A percentile compares a stretch with the other conserved stretches of the same genome.
Conservation (phyloP, 2,888 invertebrate species). For the Epirrhoe alternata region DNA sequence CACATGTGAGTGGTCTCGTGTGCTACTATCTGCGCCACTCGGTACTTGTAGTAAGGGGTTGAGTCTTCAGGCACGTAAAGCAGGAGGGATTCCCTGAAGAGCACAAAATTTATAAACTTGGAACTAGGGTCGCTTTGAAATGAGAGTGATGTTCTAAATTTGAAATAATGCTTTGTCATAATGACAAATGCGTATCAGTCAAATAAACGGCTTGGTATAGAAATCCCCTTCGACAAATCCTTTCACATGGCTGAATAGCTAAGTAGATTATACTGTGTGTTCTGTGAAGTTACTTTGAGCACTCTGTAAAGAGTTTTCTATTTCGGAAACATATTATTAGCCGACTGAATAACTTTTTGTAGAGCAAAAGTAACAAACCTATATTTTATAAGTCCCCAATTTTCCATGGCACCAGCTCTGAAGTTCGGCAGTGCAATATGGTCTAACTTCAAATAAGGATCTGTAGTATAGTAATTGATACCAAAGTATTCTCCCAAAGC, state of each 20-base stretch:
- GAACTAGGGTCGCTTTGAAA: neutral
- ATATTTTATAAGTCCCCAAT: constrained; percentile 95
- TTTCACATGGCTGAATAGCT: too few species aligned
- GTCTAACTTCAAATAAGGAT: constrained; percentile 90
- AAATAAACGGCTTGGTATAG: too few species aligned
- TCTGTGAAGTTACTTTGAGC: too few species aligned
- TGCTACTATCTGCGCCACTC: constrained; percentile 85
- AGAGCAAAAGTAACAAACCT: constrained; percentile 81
- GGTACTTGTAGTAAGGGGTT: constrained; percentile 78
- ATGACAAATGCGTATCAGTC: too few species aligned
- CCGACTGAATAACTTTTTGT: too few species aligned
- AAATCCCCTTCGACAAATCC: too few species aligned
- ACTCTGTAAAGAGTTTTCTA: too few species aligned
- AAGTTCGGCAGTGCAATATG: constrained; percentile 95
- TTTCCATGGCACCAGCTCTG: constrained; percentile 95
- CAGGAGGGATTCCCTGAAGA: constrained; percentile 69
- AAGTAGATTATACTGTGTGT: too few species aligned
- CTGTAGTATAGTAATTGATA: constrained; percentile 77
- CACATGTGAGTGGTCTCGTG: constrained; percentile 94
- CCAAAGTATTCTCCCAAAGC: constrained; percentile 85
- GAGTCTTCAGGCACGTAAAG: constrained; percentile 79
- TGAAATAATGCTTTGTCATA: too few species aligned
- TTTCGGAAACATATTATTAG: too few species aligned
- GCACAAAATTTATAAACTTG: neutral
- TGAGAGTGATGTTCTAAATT: too few species aligned